phyloP scores from a whole-genome alignment of 2,113 vertebrate species.

The Columba livia region DNA sequence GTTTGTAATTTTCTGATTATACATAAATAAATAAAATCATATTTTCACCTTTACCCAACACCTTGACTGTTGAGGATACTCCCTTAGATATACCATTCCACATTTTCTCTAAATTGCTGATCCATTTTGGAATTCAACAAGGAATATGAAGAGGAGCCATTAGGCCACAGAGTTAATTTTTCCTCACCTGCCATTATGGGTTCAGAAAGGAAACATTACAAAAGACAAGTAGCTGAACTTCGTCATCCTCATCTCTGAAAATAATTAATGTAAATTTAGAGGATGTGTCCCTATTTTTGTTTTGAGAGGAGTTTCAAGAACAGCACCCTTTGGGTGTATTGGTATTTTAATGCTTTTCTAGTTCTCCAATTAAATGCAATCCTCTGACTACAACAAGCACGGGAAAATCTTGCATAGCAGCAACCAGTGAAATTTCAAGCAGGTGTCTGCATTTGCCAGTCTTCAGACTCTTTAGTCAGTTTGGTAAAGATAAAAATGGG shows the following conservation, averaged over 20 bases:
- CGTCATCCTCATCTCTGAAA: not conserved
- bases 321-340: not conserved
- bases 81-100: not conserved
- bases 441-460: not conserved
- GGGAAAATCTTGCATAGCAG: not conserved
- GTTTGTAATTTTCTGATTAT: not conserved
- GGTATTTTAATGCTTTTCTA: not conserved
- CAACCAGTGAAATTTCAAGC: not conserved
- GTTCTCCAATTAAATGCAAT: not conserved
- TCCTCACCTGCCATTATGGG: not conserved
- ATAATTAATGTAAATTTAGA: not conserved
- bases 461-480: not conserved
- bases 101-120: not conserved
- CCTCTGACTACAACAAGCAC: not conserved
- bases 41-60: not conserved
- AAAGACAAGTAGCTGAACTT: not conserved
- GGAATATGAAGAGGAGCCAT: not conserved
- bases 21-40: not conserved
- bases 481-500: not conserved
- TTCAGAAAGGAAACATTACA: not conserved
- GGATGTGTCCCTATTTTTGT: not conserved
- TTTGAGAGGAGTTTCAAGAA: not conserved
- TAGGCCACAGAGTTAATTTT: not conserved
- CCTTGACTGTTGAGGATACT: not conserved
- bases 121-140: not conserved